A percentile compares a stretch with the other conserved stretches of the same genome.
Evolutionary conservation across 2,888 invertebrate genomes (phyloP).

Genomic region (Andrena marginata): DNA sequence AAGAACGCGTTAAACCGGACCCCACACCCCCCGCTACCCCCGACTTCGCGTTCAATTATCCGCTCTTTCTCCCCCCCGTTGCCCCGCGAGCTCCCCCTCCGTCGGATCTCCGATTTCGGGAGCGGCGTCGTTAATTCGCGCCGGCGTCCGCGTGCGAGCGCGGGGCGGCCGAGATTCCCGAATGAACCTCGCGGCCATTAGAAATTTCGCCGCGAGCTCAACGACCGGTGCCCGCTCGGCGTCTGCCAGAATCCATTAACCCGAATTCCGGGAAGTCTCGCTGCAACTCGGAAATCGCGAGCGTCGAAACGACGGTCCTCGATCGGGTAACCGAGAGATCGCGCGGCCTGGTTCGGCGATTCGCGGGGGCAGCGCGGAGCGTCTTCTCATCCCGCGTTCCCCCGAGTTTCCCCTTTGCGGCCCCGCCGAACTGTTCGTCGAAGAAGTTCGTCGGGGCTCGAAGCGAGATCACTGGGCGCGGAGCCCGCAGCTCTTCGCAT

Average conservation of each 20-base stretch:
- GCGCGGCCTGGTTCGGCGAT: slow-evolving; percentile 56
- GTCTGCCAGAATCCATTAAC: slow-evolving; percentile 78
- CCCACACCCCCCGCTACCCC: slow-evolving; percentile 18
- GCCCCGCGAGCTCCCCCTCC: no score
- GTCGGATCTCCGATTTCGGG: not conserved
- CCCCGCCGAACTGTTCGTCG: no score
- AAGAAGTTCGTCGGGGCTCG: no score
- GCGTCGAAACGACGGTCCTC: slow-evolving; percentile 59
- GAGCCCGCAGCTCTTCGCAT: not conserved
- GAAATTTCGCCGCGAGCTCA: slow-evolving; percentile 45
- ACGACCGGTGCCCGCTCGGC: slow-evolving; percentile 31
- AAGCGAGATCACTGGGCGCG: not conserved
- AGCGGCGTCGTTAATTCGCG: not conserved
- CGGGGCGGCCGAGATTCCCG: slow-evolving; percentile 18
- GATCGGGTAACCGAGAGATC: slow-evolving; percentile 71
- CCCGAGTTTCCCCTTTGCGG: no score
- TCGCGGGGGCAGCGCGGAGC: no score
- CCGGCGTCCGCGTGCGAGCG: not conserved
- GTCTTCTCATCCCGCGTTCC: not conserved
- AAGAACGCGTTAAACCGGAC: slow-evolving; percentile 34
- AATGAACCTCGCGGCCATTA: slow-evolving; percentile 29
- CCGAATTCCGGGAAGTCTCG: slow-evolving; percentile 66
- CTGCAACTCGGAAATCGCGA: slow-evolving; percentile 31
- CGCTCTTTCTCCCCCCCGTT: no score
- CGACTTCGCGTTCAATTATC: not conserved